A percentile compares a stretch with the other conserved stretches of the same genome.
Evolutionary conservation across 2,113 vertebrate species (phyloP).

Genomic region (Xenotilapia caudafasciata): DNA sequence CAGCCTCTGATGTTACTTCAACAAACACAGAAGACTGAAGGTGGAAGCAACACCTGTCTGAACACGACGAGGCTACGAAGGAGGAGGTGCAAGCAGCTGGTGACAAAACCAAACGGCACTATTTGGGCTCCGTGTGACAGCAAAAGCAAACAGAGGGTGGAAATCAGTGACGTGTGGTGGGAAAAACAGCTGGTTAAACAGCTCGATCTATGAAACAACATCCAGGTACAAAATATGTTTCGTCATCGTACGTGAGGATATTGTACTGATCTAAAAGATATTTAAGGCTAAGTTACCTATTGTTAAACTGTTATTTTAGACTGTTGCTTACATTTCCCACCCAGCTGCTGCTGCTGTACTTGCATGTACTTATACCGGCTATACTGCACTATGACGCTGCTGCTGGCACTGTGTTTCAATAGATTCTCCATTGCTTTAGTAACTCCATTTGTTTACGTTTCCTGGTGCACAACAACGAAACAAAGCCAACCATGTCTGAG

Average conservation of each 20-base stretch:
- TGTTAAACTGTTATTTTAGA: background rate
- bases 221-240: background rate
- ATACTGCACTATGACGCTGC: rapidly evolving
- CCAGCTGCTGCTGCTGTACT: background rate
- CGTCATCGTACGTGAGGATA: rapidly evolving
- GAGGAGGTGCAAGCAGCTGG: background rate
- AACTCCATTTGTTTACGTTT: rapidly evolving
- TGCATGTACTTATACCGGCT: rapidly evolving
- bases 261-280: background rate
- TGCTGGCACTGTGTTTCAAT: background rate
- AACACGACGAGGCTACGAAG: background rate
- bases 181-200: background rate
- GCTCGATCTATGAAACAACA: background rate
- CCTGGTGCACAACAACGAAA: rapidly evolving
- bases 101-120: rapidly evolving
- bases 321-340: background rate
- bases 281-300: background rate
- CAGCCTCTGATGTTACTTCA: background rate
- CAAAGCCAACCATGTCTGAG: background rate
- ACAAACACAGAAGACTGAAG: background rate
- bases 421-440: background rate
- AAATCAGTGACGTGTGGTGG: rapidly evolving
- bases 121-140: background rate
- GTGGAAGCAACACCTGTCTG: background rate
- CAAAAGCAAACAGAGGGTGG: background rate